phyloP scores from a whole-genome alignment of 2,797 vertebrate genomes.

The Peromyscus attwateri region DNA sequence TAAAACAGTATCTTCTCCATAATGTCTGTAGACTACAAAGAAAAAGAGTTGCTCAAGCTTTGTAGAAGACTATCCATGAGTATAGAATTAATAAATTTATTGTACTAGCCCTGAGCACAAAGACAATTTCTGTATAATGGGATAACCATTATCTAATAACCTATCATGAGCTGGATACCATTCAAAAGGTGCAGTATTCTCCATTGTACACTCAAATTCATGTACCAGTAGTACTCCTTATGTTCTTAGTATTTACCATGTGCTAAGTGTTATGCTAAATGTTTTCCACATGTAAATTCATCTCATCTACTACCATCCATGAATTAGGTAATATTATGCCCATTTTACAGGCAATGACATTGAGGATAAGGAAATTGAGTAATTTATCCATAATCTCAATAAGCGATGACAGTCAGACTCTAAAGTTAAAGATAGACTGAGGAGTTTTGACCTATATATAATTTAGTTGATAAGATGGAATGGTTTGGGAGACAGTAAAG shows the following conservation, averaged over 20 bases:
- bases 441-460: neutral
- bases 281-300: neutral
- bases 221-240: neutral
- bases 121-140: neutral
- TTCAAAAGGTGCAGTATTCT: neutral
- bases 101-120: neutral
- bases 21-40: neutral
- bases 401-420: neutral
- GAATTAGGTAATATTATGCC: neutral
- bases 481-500: neutral
- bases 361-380: neutral
- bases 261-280: constrained; percentile 5
- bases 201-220: neutral
- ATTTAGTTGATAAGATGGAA: constrained; percentile 2
- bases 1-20: neutral
- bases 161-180: neutral
- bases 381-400: constrained; percentile 32
- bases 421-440: neutral
- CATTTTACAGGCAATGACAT: constrained; percentile 3
- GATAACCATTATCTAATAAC: neutral
- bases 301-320: neutral
- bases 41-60: constrained; percentile 17
- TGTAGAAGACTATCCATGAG: neutral
- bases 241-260: neutral
- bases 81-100: neutral